phyloP scores from a whole-genome alignment of 92 coral and sea anemone genomes.

The Zoanthus gigantus region DNA sequence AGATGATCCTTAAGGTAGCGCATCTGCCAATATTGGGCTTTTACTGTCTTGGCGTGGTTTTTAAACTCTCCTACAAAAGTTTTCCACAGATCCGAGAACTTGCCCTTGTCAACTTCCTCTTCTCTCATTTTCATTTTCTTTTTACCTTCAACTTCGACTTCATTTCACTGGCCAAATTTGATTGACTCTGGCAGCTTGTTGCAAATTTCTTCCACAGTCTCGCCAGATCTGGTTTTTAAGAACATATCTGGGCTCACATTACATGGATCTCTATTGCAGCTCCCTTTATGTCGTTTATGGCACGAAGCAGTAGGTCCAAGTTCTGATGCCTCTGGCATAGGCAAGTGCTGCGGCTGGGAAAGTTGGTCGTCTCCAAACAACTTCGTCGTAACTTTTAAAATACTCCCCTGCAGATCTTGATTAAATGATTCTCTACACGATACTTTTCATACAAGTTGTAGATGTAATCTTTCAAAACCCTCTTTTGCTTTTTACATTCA shows the following conservation, averaged over 20 bases:
- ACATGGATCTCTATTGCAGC: no score
- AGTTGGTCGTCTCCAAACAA: no score
- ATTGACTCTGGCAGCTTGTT: not conserved
- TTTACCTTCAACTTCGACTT: conserved; percentile 62
- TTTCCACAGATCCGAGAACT: not conserved
- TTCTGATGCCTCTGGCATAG: no score
- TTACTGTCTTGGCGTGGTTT: conserved; percentile 43
- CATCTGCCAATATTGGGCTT: conserved; percentile 55
- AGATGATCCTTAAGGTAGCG: conserved; percentile 32
- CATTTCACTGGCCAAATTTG: conserved; percentile 53
- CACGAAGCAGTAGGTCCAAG: no score
- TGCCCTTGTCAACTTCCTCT: not conserved
- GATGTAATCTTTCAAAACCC: no score
- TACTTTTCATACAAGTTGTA: no score
- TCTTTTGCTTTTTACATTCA: no score
- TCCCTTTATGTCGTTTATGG: no score
- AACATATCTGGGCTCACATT: conserved; percentile 26
- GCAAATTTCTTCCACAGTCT: conserved; percentile 1
- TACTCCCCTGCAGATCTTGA: no score
- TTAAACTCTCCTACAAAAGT: not conserved
- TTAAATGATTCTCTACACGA: no score
- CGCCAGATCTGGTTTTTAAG: conserved; percentile 17
- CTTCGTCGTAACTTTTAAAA: no score
- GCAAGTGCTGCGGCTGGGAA: no score
- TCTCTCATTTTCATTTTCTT: not conserved